Base-by-base conservation (phyloP, 1,140 invertebrate genomes). In the Asobara japonica region DNA sequence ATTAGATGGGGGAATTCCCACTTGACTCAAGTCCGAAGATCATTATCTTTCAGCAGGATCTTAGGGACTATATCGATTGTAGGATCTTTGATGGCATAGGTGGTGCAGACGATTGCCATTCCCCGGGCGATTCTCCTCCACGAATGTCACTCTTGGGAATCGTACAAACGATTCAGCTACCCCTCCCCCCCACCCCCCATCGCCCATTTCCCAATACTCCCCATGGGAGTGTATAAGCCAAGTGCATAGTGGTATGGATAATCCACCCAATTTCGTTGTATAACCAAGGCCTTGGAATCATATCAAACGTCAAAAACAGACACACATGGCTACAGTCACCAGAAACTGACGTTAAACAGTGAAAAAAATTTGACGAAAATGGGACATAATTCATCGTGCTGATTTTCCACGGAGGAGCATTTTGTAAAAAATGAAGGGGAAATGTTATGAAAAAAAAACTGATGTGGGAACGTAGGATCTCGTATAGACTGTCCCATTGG, bases 61-160 rank as follows among this genome's bases (percentile, higher is more conserved):
- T 56, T 56, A 56, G 20, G 22, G 20, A 56, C 22, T 56, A 25
- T 56, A 56, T 56, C 51, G 18, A 56, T 20, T 56, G 51, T 20
- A 2, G 22, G 51, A 56, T 56, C 51, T 27, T 56, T 25, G 51
- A 56, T 56, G 22, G 18, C 22, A 56, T 56, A 25, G 51, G 25
- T 10, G 51, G 18, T 56, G 22, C 1, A 25, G 20, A 10, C 51
- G 51, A 56, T 56, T 56, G 51, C 51, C 51, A 56, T 56, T 56
- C 51, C 51, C 51, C 18, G 25, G 51, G 51, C 25, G 51, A 56
- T 56, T 56, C 20, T 56, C 51, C 25, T 56, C 22, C 51, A 27
- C 51, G 51, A 56, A 56, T 56, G 51, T 56, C 51, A 56, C 51
- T 56, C 51, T 18, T 56, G 51, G 51, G 51, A 22, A 56, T 56